Percentiles rank a stretch among this genome's conserved stretches.
phyloP scores from a whole-genome alignment of 1,140 invertebrate genomes.

The Drosophila prosaltans region DNA sequence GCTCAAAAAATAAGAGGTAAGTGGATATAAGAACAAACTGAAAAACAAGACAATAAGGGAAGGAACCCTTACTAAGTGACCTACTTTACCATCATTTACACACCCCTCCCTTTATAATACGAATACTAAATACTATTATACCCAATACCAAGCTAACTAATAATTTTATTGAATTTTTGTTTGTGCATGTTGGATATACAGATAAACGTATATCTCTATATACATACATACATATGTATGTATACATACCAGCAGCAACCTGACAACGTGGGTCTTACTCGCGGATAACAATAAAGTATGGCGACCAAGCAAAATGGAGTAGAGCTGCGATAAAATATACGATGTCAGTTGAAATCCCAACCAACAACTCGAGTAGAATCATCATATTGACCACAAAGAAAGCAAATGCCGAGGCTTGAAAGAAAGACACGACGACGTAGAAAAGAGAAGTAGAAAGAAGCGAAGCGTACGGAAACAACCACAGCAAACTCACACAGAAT shows the following conservation, averaged over 20 bases:
- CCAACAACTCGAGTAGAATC: constrained; percentile 59
- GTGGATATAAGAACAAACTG: no score
- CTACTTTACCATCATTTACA: no score
- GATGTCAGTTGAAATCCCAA: constrained; percentile 36
- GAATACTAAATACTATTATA: no score
- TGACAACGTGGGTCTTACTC: constrained; percentile 42
- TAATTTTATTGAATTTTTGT: no score
- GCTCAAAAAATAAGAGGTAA: no score
- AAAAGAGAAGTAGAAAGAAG: constrained; percentile 33
- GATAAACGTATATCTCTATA: neutral
- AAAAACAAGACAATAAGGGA: no score
- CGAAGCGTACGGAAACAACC: constrained; percentile 38
- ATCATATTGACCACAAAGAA: constrained; percentile 79
- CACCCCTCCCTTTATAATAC: no score
- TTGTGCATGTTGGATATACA: no score
- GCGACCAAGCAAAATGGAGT: constrained; percentile 60
- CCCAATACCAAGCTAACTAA: no score
- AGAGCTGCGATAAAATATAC: constrained; percentile 64
- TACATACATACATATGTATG: constrained; percentile 44
- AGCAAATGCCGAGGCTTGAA: constrained; percentile 46
- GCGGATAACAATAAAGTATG: constrained; percentile 41
- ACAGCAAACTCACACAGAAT: constrained; percentile 35
- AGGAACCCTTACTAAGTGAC: no score
- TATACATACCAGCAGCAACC: constrained; percentile 53
- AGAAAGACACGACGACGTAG: constrained; percentile 58